Base-by-base conservation (phyloP, 2,888 invertebrate genomes). In the Cremastobaeus sp. region DNA sequence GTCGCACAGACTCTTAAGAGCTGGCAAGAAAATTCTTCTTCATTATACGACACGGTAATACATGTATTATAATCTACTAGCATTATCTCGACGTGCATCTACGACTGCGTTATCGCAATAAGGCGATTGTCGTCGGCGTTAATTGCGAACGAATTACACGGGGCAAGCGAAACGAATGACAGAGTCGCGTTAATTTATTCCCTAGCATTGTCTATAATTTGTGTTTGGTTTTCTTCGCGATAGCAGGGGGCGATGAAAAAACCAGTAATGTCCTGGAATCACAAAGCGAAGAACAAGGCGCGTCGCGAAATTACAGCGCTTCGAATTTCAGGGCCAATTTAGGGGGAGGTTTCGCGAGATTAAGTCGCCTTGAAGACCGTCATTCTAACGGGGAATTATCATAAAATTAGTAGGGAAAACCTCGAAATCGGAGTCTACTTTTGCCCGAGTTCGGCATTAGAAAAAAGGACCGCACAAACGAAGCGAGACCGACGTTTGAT, bases 291-390 rank as follows among this genome's bases (percentile, higher is more conserved):
- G 34, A 65, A 74, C 54, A 66, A 74, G 78, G 81, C 76, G 79
- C 80, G 79, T 81, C 83, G 80, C 79, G 75, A 84, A 84, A 85
- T 86, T 86, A 85, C 81, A 81, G 74, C 78, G 80, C 76, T 50
- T 71, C 76, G 76, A 76, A 77, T 78, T 74, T 72, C 50, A 66
- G 37, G 17, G 37, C 47, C 65, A 77, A 79, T 79, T 77, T 76
- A 66, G 18, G 62, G 66, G 57, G 68, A 45, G 39, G 54, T 45
- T 21, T 62, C 21, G 50, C 34, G 62, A 64, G 66, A 79, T 72
- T 76, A 77, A 71, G 74, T 73, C 76, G 20, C 65, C 39, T 55
- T 68, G 65, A 71, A 76, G 66, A 73, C 77, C 55, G 74, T 79
- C 69, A 77, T 79, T 77, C 76, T 8, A 12, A 12, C 35, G 34